A percentile compares a stretch with the other conserved stretches of the same genome.
Evolutionary conservation across 1,140 invertebrate genomes (phyloP).

Genomic region (Drosophila kohkoa): DNA sequence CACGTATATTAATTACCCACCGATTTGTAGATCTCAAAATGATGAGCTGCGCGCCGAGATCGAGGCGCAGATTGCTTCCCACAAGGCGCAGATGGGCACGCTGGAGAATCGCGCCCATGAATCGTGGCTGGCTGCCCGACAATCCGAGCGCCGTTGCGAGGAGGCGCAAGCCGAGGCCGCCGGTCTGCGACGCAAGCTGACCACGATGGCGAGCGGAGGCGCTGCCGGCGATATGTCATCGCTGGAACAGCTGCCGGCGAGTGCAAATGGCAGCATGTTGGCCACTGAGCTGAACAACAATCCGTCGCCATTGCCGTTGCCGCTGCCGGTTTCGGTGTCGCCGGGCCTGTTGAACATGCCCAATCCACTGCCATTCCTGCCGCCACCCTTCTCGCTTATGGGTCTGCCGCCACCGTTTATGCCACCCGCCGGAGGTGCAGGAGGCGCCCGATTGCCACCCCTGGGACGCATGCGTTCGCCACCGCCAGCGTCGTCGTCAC

Average conservation of each 20-base stretch:
- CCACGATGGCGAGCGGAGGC: constrained; percentile 82
- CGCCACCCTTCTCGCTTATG: constrained; percentile 85
- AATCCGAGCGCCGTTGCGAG: constrained; percentile 91
- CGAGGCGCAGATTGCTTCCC: constrained; percentile 91
- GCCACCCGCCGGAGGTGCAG: constrained; percentile 84
- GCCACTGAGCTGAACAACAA: constrained; percentile 54
- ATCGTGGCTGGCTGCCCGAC: constrained; percentile 91
- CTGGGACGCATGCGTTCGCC: constrained; percentile 88
- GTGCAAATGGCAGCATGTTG: constrained; percentile 51
- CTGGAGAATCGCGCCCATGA: constrained; percentile 92
- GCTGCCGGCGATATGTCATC: constrained; percentile 27
- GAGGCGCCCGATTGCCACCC: constrained; percentile 87
- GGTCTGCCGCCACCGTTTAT: constrained; percentile 85
- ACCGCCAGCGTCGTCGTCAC: constrained; percentile 74
- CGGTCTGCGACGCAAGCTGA: constrained; percentile 90
- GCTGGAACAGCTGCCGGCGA: constrained; percentile 9
- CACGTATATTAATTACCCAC: constrained; percentile 11
- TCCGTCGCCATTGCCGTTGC: constrained; percentile 79
- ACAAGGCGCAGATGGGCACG: constrained; percentile 90
- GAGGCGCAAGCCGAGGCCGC: constrained; percentile 91
- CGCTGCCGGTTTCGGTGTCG: constrained; percentile 72
- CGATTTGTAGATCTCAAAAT: constrained; percentile 87
- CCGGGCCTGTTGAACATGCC: constrained; percentile 73
- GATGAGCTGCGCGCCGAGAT: constrained; percentile 92
- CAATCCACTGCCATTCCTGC: constrained; percentile 85